Percentiles rank a stretch among this genome's conserved stretches.
Conservation (phyloP, 1,140 invertebrate genomes). For the Paraescarpia echinospica region DNA sequence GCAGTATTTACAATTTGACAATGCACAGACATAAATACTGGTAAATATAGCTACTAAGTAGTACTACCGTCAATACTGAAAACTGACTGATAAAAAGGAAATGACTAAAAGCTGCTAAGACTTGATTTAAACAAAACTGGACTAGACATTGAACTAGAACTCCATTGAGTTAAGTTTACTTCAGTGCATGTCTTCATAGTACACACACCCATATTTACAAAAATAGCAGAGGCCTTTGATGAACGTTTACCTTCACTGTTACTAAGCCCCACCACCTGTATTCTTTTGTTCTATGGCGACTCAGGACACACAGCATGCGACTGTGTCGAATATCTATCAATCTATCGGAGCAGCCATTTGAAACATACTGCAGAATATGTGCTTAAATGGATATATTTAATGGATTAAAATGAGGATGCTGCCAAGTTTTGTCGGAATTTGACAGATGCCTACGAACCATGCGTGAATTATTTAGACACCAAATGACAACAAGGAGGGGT, state of each 20-base stretch:
- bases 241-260: neutral
- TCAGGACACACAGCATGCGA: neutral
- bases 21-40: too few species aligned
- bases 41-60: too few species aligned
- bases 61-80: too few species aligned
- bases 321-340: neutral
- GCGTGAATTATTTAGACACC: neutral
- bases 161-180: neutral
- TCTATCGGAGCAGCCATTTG: neutral
- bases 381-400: neutral
- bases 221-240: neutral
- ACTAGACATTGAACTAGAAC: too few species aligned
- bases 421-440: neutral
- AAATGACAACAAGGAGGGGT: neutral
- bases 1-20: too few species aligned
- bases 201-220: neutral
- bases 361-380: neutral
- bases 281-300: neutral
- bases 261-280: neutral
- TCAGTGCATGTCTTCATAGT: neutral
- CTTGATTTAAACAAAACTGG: too few species aligned
- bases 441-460: neutral
- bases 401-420: neutral
- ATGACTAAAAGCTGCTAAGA: too few species aligned
- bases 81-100: too few species aligned